Percentiles rank a stretch among this genome's conserved stretches.
These are phyloP conservation scores for Myiotriccus ornatus DNA, from an alignment of 2,797 vertebrate species.

Conservation along the genomic window DNA sequence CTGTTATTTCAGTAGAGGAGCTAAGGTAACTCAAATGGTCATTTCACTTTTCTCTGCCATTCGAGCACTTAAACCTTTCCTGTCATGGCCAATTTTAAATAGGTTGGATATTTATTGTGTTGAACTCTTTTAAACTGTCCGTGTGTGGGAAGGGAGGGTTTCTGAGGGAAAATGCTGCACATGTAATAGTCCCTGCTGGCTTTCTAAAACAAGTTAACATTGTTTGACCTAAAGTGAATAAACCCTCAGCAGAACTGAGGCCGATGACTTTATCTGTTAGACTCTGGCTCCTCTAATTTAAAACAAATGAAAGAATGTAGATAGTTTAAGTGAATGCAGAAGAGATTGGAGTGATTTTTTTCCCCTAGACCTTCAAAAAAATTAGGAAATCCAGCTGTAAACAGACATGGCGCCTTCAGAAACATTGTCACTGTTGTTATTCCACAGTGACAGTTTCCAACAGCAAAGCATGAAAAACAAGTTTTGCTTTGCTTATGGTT, in stretches of 20 bases:
- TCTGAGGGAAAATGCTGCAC: conserved; percentile 44
- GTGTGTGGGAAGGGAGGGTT: conserved; percentile 29
- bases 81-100: not conserved
- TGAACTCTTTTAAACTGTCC: conserved; percentile 13
- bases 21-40: not conserved
- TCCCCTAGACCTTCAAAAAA: not conserved
- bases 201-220: conserved; percentile 58
- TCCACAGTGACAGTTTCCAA: conserved; percentile 41
- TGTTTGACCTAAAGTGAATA: conserved; percentile 56
- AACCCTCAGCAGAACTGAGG: conserved; percentile 34
- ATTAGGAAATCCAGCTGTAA: conserved; percentile 35
- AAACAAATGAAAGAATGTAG: conserved; percentile 57
- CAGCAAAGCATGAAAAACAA: conserved; percentile 14
- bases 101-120: conserved; percentile 22
- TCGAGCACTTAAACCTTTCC: not conserved
- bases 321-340: conserved; percentile 24
- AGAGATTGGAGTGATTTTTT: not conserved
- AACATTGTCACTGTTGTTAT: conserved; percentile 25
- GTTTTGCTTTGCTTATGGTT: conserved; percentile 17
- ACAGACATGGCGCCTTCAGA: conserved; percentile 32
- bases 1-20: not conserved
- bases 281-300: conserved; percentile 50
- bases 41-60: conserved; percentile 11
- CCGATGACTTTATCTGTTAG: conserved; percentile 59
- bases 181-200: conserved; percentile 30